Evolutionary conservation across 2,113 vertebrate genomes (phyloP), one percentile per base, ranked within the genome.

Genomic region (Dromas ardeola): DNA sequence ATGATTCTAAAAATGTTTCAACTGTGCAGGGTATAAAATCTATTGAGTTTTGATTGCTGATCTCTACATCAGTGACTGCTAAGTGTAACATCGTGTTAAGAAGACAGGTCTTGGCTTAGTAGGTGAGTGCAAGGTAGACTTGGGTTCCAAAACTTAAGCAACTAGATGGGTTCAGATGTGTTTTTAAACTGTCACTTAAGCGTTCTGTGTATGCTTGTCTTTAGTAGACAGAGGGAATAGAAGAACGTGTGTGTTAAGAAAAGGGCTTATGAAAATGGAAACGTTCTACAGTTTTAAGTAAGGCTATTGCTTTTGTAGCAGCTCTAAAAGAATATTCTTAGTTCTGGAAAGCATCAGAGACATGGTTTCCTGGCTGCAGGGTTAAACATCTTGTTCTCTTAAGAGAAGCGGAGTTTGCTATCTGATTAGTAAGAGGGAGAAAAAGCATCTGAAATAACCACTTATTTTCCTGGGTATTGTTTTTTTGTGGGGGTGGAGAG

Each of bases 71-170:
- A 40, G 23, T 42, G 61, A 26, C 65, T 77, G 19, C 49, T 56
- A 0, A 12, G 2, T 40, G 9, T 36, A 53, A 22, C 7, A 4
- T 22, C 0, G 2, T 32, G 40, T 40, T 73, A 45, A 63, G 58
- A 79, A 53, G 36, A 29, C 22, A 14, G 8, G 27, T 43, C 50
- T 61, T 90, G 55, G 32, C 43, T 47, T 85, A 32, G 30, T 30
- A 61, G 23, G 6, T 58, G 47, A 36, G 10, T 30, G 4, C 15
- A 70, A 9, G 5, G 36, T 81, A 11, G 18, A 3, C 47, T 40
- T 18, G 6, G 13, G 20, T 86, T 91, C 19, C 16, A 19, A 77
- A 83, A 34, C 6, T 17, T n/a, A 8, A 66, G 42, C 12, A 30
- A 6, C 38, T 59, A 13, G 16, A 23, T 6, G 36, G 19, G 42